Percentiles rank a stretch among this genome's conserved stretches.
Evolutionary conservation across 37 sponge, comb jelly and placozoan species (phyloP).

Genomic region (Haliclona indistincta): DNA sequence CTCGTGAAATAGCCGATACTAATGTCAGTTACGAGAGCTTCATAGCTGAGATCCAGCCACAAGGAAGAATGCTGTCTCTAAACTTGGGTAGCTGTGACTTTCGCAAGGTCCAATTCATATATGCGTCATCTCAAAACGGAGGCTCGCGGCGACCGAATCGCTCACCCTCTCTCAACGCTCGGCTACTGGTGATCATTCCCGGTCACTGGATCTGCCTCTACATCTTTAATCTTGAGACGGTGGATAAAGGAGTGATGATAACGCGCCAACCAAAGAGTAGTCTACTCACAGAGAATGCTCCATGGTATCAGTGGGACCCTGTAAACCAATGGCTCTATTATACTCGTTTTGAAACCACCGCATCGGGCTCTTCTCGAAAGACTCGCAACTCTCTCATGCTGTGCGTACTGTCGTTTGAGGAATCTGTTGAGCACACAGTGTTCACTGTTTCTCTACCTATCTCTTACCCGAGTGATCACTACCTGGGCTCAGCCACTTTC

Average conservation of each 20-base stretch:
- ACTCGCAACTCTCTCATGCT: constrained; percentile 29
- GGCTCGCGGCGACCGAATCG: neutral
- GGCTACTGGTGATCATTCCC: constrained; percentile 52
- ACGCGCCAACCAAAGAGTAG: constrained; percentile 28
- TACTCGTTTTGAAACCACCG: constrained; percentile 37
- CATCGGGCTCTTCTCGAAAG: neutral
- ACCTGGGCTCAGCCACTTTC: constrained; percentile 13
- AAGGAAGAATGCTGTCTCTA: constrained; percentile 36
- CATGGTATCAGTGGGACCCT: constrained; percentile 80
- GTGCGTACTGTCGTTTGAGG: constrained; percentile 33
- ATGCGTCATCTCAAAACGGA: neutral
- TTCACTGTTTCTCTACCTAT: constrained; percentile 42
- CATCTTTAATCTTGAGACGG: constrained; percentile 21
- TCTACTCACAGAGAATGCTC: constrained; percentile 17
- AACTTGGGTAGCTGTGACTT: constrained; percentile 28
- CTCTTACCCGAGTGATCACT: constrained; percentile 10
- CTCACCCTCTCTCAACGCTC: constrained; percentile 3
- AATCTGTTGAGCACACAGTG: constrained; percentile 4
- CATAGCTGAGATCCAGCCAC: constrained; percentile 57
- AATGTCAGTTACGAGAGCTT: constrained; percentile 16
- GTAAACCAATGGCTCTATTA: constrained; percentile 62
- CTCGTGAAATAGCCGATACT: neutral
- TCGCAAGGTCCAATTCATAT: constrained; percentile 50
- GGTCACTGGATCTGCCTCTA: constrained; percentile 30
- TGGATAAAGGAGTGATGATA: constrained; percentile 4